Base-by-base conservation (phyloP, 2,888 invertebrate genomes). In the Aromia moschata region DNA sequence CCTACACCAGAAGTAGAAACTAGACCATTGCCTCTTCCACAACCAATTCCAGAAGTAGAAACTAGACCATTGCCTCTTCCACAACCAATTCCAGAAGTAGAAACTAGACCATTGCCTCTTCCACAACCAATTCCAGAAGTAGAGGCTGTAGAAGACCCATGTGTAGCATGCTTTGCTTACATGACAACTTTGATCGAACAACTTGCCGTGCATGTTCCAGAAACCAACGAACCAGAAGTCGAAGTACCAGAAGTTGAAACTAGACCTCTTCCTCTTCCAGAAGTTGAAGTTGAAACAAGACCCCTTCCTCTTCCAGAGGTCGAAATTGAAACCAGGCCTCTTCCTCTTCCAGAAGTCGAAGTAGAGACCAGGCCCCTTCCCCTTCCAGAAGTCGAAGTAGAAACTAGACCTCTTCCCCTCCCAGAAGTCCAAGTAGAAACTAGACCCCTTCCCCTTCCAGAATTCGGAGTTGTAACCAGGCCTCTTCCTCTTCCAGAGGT, bases 111-210 rank as follows among this genome's bases (percentile, higher is more conserved):
- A 12, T 18, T 47, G 11, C 33, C 33, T 11, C 33, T 33, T n/a
- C 33, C 33, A 33, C 2, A 5, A 5, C 33, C 33, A 33, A 33
- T 11, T 33, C 38, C 38, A 25, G 38, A 38, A 16, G 16, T 25
- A 12, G 47, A 47, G 18, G 47, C 15, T 25, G 16, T 31, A 3
- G 25, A 20, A 14, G 46, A 45, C 15, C 54, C 54, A 18, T 63
- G 63, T 25, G 52, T 40, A 4, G 25, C 31, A 17, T 63, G 63
- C 51, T 63, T 63, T 38, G 25, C 37, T n/a, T 54, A 59, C 33
- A 57, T 63, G 44, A 14, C 31, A n/a, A 15, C 17, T 10, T 40
- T 60, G 31, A 60, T 60, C 15, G 47, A 57, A 1, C 36, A 33
- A 12, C 57, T 41, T 31, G 30, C 17, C 12, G 41, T 25, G 1